Conservation (phyloP, 2,113 vertebrate genomes). For the Equus przewalskii region DNA sequence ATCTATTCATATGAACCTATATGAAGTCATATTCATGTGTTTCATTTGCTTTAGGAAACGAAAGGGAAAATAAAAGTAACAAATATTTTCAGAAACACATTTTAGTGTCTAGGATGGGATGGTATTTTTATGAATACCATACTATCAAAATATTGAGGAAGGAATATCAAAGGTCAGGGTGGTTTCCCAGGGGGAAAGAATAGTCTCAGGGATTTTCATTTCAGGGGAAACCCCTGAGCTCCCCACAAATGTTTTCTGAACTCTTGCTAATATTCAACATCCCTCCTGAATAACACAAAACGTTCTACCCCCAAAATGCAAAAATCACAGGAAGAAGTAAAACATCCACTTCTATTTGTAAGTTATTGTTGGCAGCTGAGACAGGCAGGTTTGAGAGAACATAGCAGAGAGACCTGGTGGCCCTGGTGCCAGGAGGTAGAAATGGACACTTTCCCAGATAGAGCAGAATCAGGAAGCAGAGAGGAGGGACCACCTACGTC, state of each 20-base stretch:
- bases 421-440: background rate
- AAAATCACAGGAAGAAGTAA: background rate
- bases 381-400: background rate
- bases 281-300: background rate
- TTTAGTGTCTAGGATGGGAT: background rate
- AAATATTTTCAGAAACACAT: background rate
- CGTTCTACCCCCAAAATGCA: background rate
- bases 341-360: background rate
- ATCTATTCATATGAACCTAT: background rate
- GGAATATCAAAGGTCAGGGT: background rate
- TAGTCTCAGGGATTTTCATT: background rate
- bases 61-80: background rate
- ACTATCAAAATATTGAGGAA: background rate
- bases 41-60: constrained; percentile 38
- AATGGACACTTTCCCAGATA: background rate
- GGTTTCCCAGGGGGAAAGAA: background rate
- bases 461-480: background rate
- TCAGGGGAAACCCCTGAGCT: background rate
- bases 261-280: background rate
- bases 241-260: background rate
- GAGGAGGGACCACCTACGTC: fast-evolving
- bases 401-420: background rate
- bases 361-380: background rate
- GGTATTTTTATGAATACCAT: constrained; percentile 6
- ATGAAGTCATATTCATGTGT: background rate